Evolutionary conservation across 2,797 vertebrate genomes (phyloP).

Genomic region (Fringilla coelebs): DNA sequence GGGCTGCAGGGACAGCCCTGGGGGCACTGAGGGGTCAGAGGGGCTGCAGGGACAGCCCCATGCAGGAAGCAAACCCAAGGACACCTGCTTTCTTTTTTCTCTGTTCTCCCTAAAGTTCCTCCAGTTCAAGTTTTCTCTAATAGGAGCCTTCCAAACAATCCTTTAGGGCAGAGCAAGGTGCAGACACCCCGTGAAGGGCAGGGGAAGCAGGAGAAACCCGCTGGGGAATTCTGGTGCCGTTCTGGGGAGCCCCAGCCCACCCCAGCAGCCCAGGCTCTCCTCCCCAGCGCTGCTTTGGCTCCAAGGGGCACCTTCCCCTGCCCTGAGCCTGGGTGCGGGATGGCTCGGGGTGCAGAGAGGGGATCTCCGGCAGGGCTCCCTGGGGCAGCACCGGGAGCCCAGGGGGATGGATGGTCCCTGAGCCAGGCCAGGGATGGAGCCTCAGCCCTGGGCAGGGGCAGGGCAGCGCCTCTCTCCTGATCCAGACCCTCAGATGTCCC

Average conservation of each 20-base stretch:
- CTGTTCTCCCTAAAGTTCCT: background rate
- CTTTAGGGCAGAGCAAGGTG: background rate
- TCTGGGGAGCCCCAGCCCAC: background rate
- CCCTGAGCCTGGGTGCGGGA: background rate
- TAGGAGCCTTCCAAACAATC: background rate
- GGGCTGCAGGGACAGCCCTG: too few species aligned
- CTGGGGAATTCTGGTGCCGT: background rate
- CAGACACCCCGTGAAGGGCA: background rate
- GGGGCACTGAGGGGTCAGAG: background rate
- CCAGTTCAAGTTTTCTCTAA: background rate
- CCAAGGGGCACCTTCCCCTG: background rate
- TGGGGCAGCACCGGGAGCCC: fast-evolving
- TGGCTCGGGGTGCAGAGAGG: background rate
- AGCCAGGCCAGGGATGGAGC: background rate
- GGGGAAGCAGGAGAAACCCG: background rate
- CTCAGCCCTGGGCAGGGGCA: too few species aligned
- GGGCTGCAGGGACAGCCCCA: background rate
- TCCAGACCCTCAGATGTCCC: background rate
- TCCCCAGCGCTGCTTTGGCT: background rate
- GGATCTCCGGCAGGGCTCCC: background rate
- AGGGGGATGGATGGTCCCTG: background rate
- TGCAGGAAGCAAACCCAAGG: background rate
- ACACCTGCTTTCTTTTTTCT: background rate
- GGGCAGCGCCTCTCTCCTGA: background rate
- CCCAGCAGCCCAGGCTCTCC: background rate